These are phyloP conservation scores for Byasa hedistus DNA, from an alignment of 2,888 invertebrate species.

Conservation along the genomic window DNA sequence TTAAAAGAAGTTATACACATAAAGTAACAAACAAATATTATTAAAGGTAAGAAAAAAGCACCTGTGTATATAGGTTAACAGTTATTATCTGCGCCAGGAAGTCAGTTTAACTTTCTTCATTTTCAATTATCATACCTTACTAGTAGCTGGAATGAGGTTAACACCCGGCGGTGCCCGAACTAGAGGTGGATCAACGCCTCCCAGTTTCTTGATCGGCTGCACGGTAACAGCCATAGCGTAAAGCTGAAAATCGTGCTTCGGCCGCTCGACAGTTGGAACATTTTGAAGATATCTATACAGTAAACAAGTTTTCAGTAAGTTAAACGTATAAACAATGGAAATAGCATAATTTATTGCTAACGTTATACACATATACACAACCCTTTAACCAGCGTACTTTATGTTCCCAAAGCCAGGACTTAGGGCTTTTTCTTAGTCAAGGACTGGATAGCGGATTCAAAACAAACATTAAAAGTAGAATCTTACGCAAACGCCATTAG, in stretches of 20 bases:
- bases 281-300: slow-evolving; percentile 73
- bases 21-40: too few relatives aligned
- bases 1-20: too few relatives aligned
- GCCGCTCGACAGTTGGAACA: slow-evolving; percentile 57
- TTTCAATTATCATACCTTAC: slow-evolving; percentile 53
- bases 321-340: too few relatives aligned
- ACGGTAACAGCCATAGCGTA: slow-evolving; percentile 58
- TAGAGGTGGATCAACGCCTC: slow-evolving; percentile 53
- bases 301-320: background rate
- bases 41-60: too few relatives aligned
- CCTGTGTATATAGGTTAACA: too few relatives aligned
- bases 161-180: slow-evolving; percentile 52
- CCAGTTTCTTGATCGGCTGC: slow-evolving; percentile 56
- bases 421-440: too few relatives aligned
- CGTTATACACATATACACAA: too few relatives aligned
- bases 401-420: too few relatives aligned
- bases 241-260: slow-evolving; percentile 63
- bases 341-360: too few relatives aligned
- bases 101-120: background rate
- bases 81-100: too few relatives aligned
- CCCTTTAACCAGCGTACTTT: too few relatives aligned
- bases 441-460: too few relatives aligned
- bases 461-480: background rate
- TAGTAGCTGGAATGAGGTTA: slow-evolving; percentile 64
- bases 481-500: slow-evolving; percentile 69